Evolutionary conservation across 1,140 invertebrate species (phyloP), one percentile per base, ranked within the genome.

Genomic region (Neodiprion fabricii): DNA sequence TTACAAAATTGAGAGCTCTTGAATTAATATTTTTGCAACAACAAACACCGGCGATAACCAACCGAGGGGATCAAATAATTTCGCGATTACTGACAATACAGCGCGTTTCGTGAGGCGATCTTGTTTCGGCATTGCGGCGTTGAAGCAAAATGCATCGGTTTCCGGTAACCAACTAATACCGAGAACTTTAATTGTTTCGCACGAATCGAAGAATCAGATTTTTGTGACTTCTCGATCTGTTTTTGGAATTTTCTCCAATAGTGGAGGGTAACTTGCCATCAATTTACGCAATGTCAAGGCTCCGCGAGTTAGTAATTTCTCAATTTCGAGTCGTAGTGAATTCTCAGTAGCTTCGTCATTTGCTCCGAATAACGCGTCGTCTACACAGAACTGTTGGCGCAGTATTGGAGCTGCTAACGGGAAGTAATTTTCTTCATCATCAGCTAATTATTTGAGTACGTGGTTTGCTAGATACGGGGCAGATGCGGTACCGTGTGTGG

Each of bases 251-350:
- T 53, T 14, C 9, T 53, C 50, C 9, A 53, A 10, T 53, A 53
- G 14, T 53, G 9, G 50, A 53, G 50, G 50, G 14, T 14, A 53
- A 53, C 14, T 53, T 10, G 50, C 0, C 2, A 65, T 48, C 79
- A 77, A 82, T 72, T 82, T 81, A 0, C 79, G 76, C 0, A 82
- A 53, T 21, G 72, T 10, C 10, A 82, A 75, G 21, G 76, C 78
- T 17, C 74, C 81, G 11, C 14, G 9, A 67, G 69, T 21, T 1
- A 74, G n/a, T 14, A 83, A 40, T 5, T 53, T 17, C 7, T 17
- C 49, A 1, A 79, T 11, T 61, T 80, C 12, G 1, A 23, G 2
- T 28, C 71, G 70, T 12, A 78, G n/a, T 47, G 5, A 8, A 7
- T 47, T 12, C 3, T 73, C 79, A n/a, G 72, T 65, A 23, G 70